Conservation (phyloP, 64 coral and sea anemone genomes). For the Montipora sp. region DNA sequence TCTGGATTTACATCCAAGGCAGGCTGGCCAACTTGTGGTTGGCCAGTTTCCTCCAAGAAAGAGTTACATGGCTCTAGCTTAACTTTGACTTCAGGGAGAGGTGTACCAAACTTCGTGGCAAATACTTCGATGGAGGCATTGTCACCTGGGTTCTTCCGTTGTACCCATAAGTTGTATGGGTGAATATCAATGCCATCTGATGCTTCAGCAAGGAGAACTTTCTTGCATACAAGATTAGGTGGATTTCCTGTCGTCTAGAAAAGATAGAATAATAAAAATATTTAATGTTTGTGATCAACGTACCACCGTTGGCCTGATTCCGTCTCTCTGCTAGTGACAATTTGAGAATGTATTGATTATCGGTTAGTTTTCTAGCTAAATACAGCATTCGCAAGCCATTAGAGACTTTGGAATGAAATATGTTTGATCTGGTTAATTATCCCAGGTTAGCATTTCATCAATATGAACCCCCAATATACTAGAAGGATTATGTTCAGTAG, state of each 20-base stretch:
- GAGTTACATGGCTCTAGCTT: slow-evolving; percentile 14
- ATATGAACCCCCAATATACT: too few species aligned
- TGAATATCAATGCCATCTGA: slow-evolving; percentile 35
- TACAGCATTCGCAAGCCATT: too few species aligned
- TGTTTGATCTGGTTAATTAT: too few species aligned
- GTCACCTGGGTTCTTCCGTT: not conserved
- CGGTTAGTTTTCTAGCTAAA: too few species aligned
- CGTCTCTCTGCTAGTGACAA: too few species aligned
- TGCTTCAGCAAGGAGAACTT: slow-evolving; percentile 30
- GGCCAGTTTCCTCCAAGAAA: not conserved
- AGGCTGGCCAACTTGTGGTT: slow-evolving; percentile 5
- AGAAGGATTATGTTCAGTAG: too few species aligned
- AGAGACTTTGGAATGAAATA: too few species aligned
- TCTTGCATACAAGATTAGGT: slow-evolving; percentile 8
- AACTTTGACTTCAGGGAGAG: not conserved
- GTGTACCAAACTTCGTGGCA: slow-evolving; percentile 40
- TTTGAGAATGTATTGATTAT: too few species aligned
- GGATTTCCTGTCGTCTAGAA: slow-evolving; percentile 11
- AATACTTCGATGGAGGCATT: not conserved
- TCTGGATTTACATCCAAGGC: not conserved
- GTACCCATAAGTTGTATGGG: slow-evolving; percentile 30
- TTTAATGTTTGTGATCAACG: too few species aligned
- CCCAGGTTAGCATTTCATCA: too few species aligned
- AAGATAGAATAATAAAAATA: too few species aligned
- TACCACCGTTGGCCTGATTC: too few species aligned